phyloP scores from a whole-genome alignment of 2,888 invertebrate genomes.

The Poecilus cupreus region DNA sequence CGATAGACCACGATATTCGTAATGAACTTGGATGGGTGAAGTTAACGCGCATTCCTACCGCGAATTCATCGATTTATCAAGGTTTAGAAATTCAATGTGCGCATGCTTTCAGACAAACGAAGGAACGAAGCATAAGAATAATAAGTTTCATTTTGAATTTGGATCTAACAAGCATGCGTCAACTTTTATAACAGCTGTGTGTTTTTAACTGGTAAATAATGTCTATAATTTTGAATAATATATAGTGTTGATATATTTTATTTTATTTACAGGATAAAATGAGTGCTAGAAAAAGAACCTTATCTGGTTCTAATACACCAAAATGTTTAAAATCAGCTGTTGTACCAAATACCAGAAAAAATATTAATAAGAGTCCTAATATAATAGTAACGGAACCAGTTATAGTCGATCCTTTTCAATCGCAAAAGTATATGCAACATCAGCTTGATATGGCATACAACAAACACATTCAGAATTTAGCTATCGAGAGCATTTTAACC shows the following conservation, averaged over 20 bases:
- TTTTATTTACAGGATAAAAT: background rate
- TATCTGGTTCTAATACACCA: background rate
- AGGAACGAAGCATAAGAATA: background rate
- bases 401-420: background rate
- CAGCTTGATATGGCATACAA: conserved; percentile 51
- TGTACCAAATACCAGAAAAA: background rate
- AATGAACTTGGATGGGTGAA: too few relatives aligned
- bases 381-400: background rate
- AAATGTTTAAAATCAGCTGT: background rate
- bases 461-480: conserved; percentile 49
- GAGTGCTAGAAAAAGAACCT: conserved; percentile 14
- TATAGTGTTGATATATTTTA: too few relatives aligned
- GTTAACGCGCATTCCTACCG: too few relatives aligned
- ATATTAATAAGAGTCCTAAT: background rate
- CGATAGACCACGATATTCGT: too few relatives aligned
- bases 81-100: too few relatives aligned
- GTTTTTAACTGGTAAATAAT: too few relatives aligned
- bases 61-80: too few relatives aligned
- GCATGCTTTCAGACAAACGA: too few relatives aligned
- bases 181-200: too few relatives aligned
- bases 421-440: conserved; percentile 54
- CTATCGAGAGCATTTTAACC: background rate
- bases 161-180: too few relatives aligned
- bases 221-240: too few relatives aligned
- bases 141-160: too few relatives aligned